phyloP scores from a whole-genome alignment of 2,888 invertebrate species.

The Lasioglossum morio region DNA sequence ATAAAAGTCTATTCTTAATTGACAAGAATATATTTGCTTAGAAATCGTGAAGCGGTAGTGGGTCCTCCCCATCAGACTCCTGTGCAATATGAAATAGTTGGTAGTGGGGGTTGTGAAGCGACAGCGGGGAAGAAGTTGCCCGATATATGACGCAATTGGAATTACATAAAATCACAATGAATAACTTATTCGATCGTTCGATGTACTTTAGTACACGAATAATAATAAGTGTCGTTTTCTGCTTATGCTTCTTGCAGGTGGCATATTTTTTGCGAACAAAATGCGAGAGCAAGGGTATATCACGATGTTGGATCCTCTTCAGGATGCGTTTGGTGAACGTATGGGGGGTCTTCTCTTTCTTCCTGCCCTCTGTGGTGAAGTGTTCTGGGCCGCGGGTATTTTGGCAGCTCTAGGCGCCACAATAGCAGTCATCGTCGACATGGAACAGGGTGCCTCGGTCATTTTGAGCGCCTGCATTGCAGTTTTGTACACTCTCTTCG shows the following conservation, averaged over 20 bases:
- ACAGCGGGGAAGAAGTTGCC: no score
- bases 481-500: slow-evolving; percentile 98
- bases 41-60: no score
- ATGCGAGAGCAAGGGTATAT: slow-evolving; percentile 99
- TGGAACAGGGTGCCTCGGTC: slow-evolving; percentile 96
- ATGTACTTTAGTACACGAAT: background rate
- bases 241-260: slow-evolving; percentile 87
- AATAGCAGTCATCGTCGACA: slow-evolving; percentile 97
- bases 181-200: background rate
- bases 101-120: no score
- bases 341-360: slow-evolving; percentile 98
- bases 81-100: no score
- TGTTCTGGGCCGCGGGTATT: slow-evolving; percentile 99
- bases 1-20: no score
- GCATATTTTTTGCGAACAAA: slow-evolving; percentile 98
- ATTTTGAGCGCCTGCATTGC: slow-evolving; percentile 98
- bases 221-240: background rate
- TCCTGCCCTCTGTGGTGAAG: slow-evolving; percentile 98
- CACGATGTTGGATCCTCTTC: slow-evolving; percentile 99
- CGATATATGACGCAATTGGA: background rate
- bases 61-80: no score
- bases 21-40: no score
- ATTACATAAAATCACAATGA: background rate
- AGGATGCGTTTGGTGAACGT: slow-evolving; percentile 97
- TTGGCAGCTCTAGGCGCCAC: slow-evolving; percentile 98